phyloP scores from a whole-genome alignment of 1,140 invertebrate species.

The Calosoma granatense region DNA sequence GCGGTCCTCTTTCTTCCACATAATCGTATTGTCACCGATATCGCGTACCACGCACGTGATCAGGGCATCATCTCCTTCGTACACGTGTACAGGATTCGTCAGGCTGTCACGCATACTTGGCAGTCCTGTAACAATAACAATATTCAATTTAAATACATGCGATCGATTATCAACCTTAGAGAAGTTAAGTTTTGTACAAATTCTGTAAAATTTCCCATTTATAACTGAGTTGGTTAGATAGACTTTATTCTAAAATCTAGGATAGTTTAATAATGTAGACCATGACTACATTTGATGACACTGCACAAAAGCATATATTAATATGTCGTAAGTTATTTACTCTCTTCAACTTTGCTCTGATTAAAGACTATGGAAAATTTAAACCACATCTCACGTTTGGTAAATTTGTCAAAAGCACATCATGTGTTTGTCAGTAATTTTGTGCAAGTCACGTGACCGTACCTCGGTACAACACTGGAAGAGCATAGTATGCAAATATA shows the following conservation, averaged over 20 bases:
- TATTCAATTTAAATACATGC: neutral
- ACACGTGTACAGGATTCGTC: constrained; percentile 38
- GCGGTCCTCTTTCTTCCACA: constrained; percentile 58
- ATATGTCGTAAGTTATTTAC: too few relatives aligned
- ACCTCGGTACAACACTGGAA: too few relatives aligned
- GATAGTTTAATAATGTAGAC: neutral
- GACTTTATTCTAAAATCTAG: neutral
- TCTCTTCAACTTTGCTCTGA: too few relatives aligned
- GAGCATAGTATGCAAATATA: too few relatives aligned
- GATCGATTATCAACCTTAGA: neutral
- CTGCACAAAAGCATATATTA: neutral
- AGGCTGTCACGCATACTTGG: constrained; percentile 33
- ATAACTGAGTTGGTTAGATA: neutral
- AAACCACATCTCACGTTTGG: too few relatives aligned
- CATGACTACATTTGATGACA: neutral
- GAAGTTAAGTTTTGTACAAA: neutral
- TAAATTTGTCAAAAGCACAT: too few relatives aligned
- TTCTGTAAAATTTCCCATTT: neutral
- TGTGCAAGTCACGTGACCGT: too few relatives aligned
- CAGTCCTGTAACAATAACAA: constrained; percentile 25
- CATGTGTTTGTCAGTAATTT: too few relatives aligned
- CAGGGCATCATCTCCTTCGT: constrained; percentile 61
- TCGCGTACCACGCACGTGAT: constrained; percentile 66
- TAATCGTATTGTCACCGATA: constrained; percentile 52
- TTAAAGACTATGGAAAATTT: too few relatives aligned